Percentiles rank a stretch among this genome's conserved stretches.
These are phyloP conservation scores for Cyclura pinguis DNA, from an alignment of 2,797 vertebrate species.

Conservation along the genomic window DNA sequence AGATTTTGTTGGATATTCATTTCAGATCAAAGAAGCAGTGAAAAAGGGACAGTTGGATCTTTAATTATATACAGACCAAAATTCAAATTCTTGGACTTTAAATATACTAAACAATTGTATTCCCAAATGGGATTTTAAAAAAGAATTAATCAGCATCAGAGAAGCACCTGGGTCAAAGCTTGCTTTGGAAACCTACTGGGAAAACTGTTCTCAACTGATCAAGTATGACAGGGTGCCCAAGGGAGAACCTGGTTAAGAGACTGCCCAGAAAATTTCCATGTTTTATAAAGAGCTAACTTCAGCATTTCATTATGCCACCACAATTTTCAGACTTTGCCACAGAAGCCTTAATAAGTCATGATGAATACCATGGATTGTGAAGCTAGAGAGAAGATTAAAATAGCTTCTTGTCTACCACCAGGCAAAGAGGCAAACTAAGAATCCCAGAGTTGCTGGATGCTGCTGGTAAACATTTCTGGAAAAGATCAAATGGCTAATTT, in stretches of 20 bases:
- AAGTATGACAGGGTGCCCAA: not conserved
- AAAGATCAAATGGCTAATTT: not conserved
- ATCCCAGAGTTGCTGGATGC: not conserved
- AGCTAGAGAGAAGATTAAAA: not conserved
- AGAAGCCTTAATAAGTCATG: not conserved
- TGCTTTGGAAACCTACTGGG: constrained; percentile 32
- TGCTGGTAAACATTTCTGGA: not conserved
- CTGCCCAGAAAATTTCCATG: not conserved
- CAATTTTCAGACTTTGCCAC: not conserved
- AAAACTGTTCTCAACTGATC: not conserved
- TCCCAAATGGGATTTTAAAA: constrained; percentile 6
- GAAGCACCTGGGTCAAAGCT: constrained; percentile 15
- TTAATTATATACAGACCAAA: not conserved
- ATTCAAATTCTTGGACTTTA: not conserved
- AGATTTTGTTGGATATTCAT: not conserved
- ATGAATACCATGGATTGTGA: not conserved
- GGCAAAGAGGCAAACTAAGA: not conserved
- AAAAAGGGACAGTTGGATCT: not conserved
- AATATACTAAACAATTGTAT: not conserved
- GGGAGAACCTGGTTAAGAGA: constrained; percentile 1
- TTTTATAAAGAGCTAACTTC: constrained; percentile 16
- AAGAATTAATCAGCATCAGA: not conserved
- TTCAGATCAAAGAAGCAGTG: not conserved
- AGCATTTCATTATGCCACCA: not conserved
- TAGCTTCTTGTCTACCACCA: not conserved